Evolutionary conservation across 1,140 invertebrate genomes (phyloP).

Genomic region (Globodera ellingtonae): DNA sequence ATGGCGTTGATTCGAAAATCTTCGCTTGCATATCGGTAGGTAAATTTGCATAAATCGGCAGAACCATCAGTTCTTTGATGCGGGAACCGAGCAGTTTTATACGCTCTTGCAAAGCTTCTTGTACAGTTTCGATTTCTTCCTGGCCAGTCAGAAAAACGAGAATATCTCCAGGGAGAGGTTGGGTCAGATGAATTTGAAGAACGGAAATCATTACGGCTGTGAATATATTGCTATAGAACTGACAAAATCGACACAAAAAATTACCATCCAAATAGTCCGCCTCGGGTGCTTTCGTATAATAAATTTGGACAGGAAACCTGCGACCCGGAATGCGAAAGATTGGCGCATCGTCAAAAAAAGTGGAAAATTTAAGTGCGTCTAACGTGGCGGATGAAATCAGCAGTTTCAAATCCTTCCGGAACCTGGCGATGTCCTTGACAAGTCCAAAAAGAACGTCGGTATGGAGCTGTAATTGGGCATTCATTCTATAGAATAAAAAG

Average conservation of each 20-base stretch:
- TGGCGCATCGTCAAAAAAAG: conserved; percentile 96
- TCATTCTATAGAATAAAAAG: conserved; percentile 79
- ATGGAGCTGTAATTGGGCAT: conserved; percentile 56
- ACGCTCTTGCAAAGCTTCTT: conserved; percentile 56
- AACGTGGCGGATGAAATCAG: conserved; percentile 96
- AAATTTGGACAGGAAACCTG: conserved; percentile 86
- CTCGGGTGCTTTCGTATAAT: conserved; percentile 97
- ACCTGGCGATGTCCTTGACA: conserved; percentile 94
- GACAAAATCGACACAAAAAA: not conserved
- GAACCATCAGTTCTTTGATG: conserved; percentile 86
- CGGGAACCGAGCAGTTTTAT: conserved; percentile 77
- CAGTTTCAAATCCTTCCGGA: conserved; percentile 89
- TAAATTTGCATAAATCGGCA: conserved; percentile 96
- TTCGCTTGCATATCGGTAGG: conserved; percentile 98
- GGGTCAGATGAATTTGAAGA: conserved; percentile 91
- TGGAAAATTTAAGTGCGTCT: conserved; percentile 92
- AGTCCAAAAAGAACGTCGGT: conserved; percentile 98
- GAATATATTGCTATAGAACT: conserved; percentile 7
- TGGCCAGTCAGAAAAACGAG: conserved; percentile 91
- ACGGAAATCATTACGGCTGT: conserved; percentile 88
- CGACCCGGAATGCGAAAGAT: conserved; percentile 93
- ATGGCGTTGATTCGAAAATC: conserved; percentile 93
- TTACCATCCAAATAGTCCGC: conserved; percentile 70
- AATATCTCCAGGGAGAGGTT: conserved; percentile 90
- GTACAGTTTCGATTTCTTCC: conserved; percentile 62